Percentiles rank a stretch among this genome's conserved stretches.
Conservation (phyloP, 2,888 invertebrate species). For the Dynastes maya region DNA sequence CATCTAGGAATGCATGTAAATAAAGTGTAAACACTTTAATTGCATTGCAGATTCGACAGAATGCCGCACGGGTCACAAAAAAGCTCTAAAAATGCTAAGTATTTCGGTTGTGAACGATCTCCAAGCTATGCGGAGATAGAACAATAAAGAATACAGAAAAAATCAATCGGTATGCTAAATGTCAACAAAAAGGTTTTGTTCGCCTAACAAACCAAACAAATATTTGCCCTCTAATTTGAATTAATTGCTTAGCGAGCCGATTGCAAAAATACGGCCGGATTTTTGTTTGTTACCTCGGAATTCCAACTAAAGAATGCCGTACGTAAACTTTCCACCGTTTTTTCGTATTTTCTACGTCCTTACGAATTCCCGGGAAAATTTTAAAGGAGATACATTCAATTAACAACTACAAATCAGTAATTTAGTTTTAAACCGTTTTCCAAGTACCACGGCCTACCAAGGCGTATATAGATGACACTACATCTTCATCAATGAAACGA, state of each 20-base stretch:
- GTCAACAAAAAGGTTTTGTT: constrained; percentile 32
- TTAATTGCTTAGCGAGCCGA: constrained; percentile 21
- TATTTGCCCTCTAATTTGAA: constrained; percentile 40
- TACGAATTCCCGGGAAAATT: background rate
- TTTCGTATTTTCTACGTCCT: constrained; percentile 21
- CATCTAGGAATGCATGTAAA: background rate
- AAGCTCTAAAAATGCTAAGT: constrained; percentile 6
- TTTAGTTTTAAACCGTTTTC: no score
- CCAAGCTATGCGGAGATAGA: constrained; percentile 9
- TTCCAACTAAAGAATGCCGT: constrained; percentile 1
- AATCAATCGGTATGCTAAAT: constrained; percentile 35
- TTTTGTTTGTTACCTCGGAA: background rate
- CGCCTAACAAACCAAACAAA: constrained; percentile 31
- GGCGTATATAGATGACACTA: no score
- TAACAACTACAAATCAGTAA: background rate
- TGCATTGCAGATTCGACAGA: background rate
- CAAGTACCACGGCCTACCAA: no score
- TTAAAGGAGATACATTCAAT: background rate
- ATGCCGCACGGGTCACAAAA: background rate
- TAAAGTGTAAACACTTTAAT: constrained; percentile 14
- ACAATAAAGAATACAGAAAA: constrained; percentile 7
- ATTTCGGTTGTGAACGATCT: constrained; percentile 12
- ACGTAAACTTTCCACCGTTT: constrained; percentile 33
- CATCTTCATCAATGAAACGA: no score
- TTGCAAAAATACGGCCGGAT: constrained; percentile 24